Conservation (phyloP, 2,888 invertebrate species). For the Zaprionus obscuricornis region DNA sequence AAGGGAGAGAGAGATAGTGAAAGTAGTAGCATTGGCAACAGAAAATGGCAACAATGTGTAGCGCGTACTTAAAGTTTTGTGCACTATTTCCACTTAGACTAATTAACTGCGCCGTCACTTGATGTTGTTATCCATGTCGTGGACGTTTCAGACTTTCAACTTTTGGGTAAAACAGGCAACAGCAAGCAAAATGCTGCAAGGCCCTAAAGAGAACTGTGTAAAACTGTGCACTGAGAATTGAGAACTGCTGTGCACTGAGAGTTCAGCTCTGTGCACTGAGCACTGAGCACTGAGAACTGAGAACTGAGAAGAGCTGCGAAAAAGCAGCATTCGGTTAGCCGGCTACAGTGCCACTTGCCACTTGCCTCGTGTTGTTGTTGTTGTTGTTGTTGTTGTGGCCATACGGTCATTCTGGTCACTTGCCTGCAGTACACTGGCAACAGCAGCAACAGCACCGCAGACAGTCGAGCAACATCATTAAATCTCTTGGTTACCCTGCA, state of each 20-base stretch:
- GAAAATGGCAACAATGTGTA: constrained; percentile 40
- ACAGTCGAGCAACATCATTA: constrained; percentile 67
- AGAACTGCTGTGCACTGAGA: constrained; percentile 1
- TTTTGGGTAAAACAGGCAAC: too few species aligned
- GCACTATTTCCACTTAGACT: constrained; percentile 75
- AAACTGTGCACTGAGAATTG: constrained; percentile 5
- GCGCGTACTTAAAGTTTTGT: constrained; percentile 67
- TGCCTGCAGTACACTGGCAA: too few species aligned
- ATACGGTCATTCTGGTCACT: constrained; percentile 55
- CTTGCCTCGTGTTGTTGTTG: neutral
- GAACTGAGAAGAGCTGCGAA: too few species aligned
- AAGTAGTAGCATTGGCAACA: constrained; percentile 1
- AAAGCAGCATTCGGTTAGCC: neutral
- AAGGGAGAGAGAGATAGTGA: constrained; percentile 11
- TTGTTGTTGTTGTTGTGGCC: constrained; percentile 51
- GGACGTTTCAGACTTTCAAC: constrained; percentile 13
- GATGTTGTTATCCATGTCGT: constrained; percentile 55
- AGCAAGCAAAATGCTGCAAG: neutral
- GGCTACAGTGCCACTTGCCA: constrained; percentile 13
- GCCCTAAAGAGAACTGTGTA: too few species aligned
- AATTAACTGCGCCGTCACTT: constrained; percentile 77
- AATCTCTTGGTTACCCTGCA: constrained; percentile 44
- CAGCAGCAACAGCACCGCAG: constrained; percentile 47
- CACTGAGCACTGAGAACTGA: neutral
- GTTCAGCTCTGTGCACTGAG: neutral